Base-by-base conservation (phyloP, 2,113 vertebrate species). In the Marmota monax region DNA sequence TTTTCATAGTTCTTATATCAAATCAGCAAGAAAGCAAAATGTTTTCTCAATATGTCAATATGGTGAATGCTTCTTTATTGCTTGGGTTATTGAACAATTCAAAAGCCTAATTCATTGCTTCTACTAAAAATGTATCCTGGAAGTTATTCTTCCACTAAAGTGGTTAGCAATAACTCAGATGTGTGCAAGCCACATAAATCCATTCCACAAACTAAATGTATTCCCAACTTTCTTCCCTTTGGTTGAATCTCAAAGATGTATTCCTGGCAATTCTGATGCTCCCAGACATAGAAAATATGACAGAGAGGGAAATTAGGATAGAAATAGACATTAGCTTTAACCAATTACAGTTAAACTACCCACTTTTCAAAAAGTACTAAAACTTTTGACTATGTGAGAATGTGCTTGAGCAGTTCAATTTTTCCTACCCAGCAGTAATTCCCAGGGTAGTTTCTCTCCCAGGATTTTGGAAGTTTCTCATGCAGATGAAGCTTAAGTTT, bases 1-100 rank as follows among this genome's bases (percentile, higher is more conserved):
- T 82, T 84, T 96, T 20, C 37, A 8, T 23, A 61, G 16, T 73
- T 89, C 18, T 70, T 1, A 76, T 58, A 76, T 80, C 65, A 90
- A 84, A 90, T 92, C 29, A 61, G 9, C 53, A 90, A 73, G n/a
- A 94, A 84, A 84, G 22, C 37, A 92, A 79, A 95, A 45, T 61
- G 91, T 77, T 80, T 90, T 51, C 9, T 17, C 2, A 82, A 29
- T 42, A 13, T 80, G 61, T 95, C 48, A 37, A 72, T 82, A 65
- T 82, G 10, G 74, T 82, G 9, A 34, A 78, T 73, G 63, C 32
- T 14, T 92, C 84, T 86, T 92, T 18, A 73, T 67, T 96, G 77
- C n/a, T 2, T 88, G 42, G 29, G n/a, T 58, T 85, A 80, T 84
- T 77, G 91, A 88, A 72, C 4, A 79, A 94, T n/a, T 11, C 17